Evolutionary conservation across 2,113 vertebrate genomes (phyloP).

Genomic region (Pollimyrus isidori): DNA sequence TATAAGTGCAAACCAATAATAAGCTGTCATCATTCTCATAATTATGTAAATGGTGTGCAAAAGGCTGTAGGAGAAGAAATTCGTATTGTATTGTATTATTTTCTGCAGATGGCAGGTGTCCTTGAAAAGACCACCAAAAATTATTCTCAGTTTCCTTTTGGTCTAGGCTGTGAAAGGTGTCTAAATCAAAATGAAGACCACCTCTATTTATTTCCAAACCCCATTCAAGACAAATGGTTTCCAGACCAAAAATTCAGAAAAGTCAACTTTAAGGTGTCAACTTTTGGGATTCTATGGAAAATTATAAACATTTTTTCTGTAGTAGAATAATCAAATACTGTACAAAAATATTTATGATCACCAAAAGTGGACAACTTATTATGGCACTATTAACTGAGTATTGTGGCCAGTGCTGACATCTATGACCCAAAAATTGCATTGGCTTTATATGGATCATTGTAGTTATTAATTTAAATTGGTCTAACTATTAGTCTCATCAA

Average conservation of each 20-base stretch:
- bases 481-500: not conserved
- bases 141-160: not conserved
- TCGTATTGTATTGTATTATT: not conserved
- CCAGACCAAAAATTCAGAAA: not conserved
- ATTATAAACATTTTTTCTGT: not conserved
- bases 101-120: not conserved
- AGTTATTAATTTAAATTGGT: not conserved
- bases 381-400: not conserved
- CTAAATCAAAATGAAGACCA: not conserved
- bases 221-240: not conserved
- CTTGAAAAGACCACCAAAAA: not conserved
- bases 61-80: not conserved
- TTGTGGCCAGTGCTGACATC: not conserved
- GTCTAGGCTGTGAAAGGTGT: not conserved
- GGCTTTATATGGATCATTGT: not conserved
- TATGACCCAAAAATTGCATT: not conserved
- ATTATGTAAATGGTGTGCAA: not conserved
- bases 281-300: not conserved
- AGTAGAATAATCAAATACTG: not conserved
- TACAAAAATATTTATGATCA: not conserved
- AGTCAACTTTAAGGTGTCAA: not conserved
- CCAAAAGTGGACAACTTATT: not conserved
- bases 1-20: not conserved
- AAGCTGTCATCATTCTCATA: not conserved
- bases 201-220: not conserved